Base-by-base conservation (phyloP, 2,113 vertebrate genomes). In the Chrysochloris asiatica region DNA sequence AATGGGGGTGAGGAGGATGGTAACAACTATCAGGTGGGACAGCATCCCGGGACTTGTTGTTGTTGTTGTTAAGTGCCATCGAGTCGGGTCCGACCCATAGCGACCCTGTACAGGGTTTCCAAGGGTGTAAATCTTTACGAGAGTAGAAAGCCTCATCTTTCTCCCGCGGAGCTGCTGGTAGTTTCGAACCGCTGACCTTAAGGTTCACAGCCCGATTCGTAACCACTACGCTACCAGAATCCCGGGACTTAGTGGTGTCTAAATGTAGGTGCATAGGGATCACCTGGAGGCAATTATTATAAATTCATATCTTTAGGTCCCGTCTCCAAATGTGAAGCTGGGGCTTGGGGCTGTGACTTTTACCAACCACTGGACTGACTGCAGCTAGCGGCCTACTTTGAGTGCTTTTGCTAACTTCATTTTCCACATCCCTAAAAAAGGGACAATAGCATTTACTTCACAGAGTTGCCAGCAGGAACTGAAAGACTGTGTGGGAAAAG, bases 401-500 rank as follows among this genome's bases (percentile, higher is more conserved):
- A 50, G 36, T n/a, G 52, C 86, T 86, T 91, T 71, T 80, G 52
- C 79, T 19, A 85, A 75, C 86, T 91, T 81, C 50, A 5, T 75
- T 88, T 61, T 79, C 75, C 52, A 83, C 90, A 88, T 90, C 92
- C 86, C 88, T 95, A 38, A 94, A 77, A 92, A 86, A 79, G 65
- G 65, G 81, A 24, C 86, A 83, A 88, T 77, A 56, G 13, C 71
- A 47, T 86, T 71, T 83, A 10, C 81, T 91, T 92, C 76, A 45
- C 88, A 89, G 82, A 76, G 47, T 61, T 71, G 65, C 61, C 80
- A 92, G 79, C 90, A 95, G 92, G 92, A 94, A 91, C 94, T n/a
- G 88, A 93, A 89, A 87, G 78, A 90, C 47, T 47, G 30, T 81
- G 96, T 91, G 92, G 93, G 91, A 52, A 94, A 89, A 38, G 75